Percentiles rank a stretch among this genome's conserved stretches.
phyloP scores from a whole-genome alignment of 1,140 invertebrate genomes.

The Armadillidium nasatum region DNA sequence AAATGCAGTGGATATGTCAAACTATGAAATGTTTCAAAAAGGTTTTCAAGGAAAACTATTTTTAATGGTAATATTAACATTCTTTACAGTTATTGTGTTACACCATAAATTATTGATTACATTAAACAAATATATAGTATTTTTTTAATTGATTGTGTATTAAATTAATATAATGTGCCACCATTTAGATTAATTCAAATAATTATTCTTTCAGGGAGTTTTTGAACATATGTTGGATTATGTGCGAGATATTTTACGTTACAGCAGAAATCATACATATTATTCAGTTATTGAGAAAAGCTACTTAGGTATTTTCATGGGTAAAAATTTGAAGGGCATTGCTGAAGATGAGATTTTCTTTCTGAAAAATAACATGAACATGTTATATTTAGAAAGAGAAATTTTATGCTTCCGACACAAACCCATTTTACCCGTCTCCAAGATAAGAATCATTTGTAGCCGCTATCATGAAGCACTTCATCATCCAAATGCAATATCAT shows the following conservation, averaged over 20 bases:
- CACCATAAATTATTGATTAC: too few species aligned
- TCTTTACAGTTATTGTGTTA: too few species aligned
- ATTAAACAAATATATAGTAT: too few species aligned
- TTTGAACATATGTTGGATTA: background rate
- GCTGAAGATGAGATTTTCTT: background rate
- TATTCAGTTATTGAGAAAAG: background rate
- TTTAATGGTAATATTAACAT: background rate
- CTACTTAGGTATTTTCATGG: background rate
- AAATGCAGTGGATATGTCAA: background rate
- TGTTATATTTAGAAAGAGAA: background rate
- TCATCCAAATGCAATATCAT: background rate
- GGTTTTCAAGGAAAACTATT: background rate
- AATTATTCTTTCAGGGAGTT: background rate
- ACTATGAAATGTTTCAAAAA: conserved; percentile 10
- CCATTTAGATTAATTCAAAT: too few species aligned
- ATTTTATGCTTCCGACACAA: background rate
- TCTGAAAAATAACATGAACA: background rate
- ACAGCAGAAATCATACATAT: background rate
- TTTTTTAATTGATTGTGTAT: too few species aligned
- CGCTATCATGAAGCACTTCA: background rate
- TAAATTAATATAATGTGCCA: too few species aligned
- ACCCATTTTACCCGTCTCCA: background rate
- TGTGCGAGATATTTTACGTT: background rate
- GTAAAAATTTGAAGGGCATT: background rate
- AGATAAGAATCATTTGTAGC: background rate